A percentile compares a stretch with the other conserved stretches of the same genome.
These are phyloP conservation scores for Phortica okadai DNA, from an alignment of 2,888 invertebrate genomes.

Conservation along the genomic window DNA sequence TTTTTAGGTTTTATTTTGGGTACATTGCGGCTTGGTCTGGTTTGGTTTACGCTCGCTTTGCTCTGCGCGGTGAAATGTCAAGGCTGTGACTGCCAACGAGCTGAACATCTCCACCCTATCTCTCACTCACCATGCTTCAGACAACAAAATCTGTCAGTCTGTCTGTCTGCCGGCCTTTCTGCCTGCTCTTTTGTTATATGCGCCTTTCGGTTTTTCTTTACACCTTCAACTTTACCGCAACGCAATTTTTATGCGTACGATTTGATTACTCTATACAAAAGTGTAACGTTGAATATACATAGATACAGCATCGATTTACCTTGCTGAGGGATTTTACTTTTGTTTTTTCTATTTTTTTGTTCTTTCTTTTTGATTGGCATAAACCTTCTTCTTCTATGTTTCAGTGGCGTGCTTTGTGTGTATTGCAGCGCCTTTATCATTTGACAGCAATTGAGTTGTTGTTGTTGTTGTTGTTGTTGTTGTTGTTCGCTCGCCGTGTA, in stretches of 20 bases:
- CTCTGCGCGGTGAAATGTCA: background rate
- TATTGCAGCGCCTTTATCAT: too few relatives aligned
- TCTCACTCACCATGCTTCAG: too few relatives aligned
- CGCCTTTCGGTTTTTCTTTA: background rate
- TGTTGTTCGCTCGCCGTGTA: background rate
- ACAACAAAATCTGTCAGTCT: background rate
- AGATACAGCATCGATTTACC: too few relatives aligned
- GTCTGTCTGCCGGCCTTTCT: background rate
- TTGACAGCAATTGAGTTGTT: background rate
- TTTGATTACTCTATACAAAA: constrained; percentile 8
- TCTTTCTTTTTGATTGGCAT: constrained; percentile 13
- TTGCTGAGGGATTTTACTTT: background rate
- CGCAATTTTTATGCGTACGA: background rate
- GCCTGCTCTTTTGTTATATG: background rate
- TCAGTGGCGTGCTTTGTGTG: background rate
- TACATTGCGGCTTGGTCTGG: background rate
- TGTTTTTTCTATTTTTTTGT: background rate
- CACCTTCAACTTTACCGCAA: background rate
- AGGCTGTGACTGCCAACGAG: background rate
- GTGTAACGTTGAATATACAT: background rate
- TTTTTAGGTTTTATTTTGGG: background rate
- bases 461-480: background rate
- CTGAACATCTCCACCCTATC: background rate
- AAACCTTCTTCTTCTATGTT: background rate
- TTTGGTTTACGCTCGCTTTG: background rate